Conservation (phyloP, 2,888 invertebrate genomes). For the Taenaris catops region DNA sequence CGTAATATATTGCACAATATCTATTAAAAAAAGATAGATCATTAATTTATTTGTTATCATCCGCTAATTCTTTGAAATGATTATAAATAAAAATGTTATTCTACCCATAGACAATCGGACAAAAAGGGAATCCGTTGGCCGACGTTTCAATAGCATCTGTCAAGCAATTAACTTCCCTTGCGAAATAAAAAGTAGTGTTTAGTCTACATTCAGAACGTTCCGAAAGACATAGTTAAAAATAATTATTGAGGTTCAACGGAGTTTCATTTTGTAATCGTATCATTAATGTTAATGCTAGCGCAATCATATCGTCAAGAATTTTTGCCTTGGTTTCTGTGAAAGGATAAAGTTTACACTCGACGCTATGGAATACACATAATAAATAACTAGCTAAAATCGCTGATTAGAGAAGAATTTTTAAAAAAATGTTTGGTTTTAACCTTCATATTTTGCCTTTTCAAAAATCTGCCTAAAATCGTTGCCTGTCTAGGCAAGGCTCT, state of each 20-base stretch:
- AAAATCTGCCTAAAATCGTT: not conserved
- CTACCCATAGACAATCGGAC: slow-evolving; percentile 6
- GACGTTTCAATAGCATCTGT: slow-evolving; percentile 18
- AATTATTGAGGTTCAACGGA: slow-evolving; percentile 23
- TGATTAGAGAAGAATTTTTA: not conserved
- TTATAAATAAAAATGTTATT: no score
- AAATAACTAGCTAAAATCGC: no score
- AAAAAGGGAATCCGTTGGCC: slow-evolving; percentile 12
- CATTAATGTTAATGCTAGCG: slow-evolving; percentile 4
- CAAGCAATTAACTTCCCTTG: slow-evolving; percentile 40
- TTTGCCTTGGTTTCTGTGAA: slow-evolving; percentile 6
- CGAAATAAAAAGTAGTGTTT: slow-evolving; percentile 29
- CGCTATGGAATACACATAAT: no score
- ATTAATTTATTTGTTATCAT: no score
- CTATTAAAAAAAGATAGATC: no score
- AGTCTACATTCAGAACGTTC: slow-evolving; percentile 41
- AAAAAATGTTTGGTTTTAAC: not conserved
- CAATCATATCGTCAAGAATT: slow-evolving; percentile 6
- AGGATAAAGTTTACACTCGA: slow-evolving; percentile 1
- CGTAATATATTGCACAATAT: no score
- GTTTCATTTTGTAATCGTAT: slow-evolving; percentile 8
- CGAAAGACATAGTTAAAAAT: slow-evolving; percentile 33
- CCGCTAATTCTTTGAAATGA: no score
- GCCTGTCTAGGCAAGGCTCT: no score
- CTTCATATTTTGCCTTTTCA: not conserved